These are phyloP conservation scores for Calameuta filiformis DNA, from an alignment of 2,888 invertebrate species.

Conservation along the genomic window DNA sequence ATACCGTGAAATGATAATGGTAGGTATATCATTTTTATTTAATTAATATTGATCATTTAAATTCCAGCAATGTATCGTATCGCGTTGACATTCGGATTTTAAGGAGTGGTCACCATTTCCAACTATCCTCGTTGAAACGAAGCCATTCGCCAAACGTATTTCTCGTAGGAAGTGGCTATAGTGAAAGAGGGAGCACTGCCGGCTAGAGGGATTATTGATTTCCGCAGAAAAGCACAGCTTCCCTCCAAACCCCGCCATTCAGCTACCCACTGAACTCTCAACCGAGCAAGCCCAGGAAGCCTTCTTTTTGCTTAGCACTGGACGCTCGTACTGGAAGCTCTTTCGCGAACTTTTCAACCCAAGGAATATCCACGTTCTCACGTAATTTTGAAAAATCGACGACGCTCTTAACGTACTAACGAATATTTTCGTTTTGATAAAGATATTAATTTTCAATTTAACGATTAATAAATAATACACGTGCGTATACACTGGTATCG, in stretches of 20 bases:
- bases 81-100: background rate
- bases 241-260: slow-evolving; percentile 27
- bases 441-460: background rate
- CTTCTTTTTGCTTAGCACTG: slow-evolving; percentile 31
- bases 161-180: background rate
- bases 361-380: slow-evolving; percentile 21
- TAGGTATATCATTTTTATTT: background rate
- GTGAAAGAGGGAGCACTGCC: slow-evolving; percentile 29
- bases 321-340: slow-evolving; percentile 26
- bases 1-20: background rate
- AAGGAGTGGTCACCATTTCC: background rate
- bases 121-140: background rate
- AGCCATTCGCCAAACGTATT: background rate
- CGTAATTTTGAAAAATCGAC: slow-evolving; percentile 18
- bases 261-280: slow-evolving; percentile 11
- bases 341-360: slow-evolving; percentile 31
- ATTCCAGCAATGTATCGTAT: background rate
- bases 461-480: background rate
- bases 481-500: background rate
- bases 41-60: background rate
- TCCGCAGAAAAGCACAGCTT: slow-evolving; percentile 52
- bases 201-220: slow-evolving; percentile 56
- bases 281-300: slow-evolving; percentile 30
- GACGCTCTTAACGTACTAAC: background rate
- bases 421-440: background rate